These are phyloP conservation scores for Xenopus laevis DNA, from an alignment of 2,113 vertebrate genomes.

Conservation along the genomic window DNA sequence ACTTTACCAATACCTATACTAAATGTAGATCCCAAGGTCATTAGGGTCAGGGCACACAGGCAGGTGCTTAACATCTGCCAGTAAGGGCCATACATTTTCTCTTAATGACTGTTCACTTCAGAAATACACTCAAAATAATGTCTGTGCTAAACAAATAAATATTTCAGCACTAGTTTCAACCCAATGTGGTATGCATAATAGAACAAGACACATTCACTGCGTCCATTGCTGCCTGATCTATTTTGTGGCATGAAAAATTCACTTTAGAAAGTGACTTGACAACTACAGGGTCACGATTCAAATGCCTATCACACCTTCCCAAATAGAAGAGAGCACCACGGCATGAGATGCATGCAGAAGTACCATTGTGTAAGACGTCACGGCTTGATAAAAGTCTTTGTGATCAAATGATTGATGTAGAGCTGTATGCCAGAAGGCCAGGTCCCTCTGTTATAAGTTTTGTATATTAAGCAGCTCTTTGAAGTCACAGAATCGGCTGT, in stretches of 20 bases:
- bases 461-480: slow-evolving; percentile 24
- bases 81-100: too few species aligned
- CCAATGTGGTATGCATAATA: too few species aligned
- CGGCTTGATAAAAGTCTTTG: slow-evolving; percentile 23
- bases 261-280: not conserved
- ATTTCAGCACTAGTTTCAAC: too few species aligned
- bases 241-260: not conserved
- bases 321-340: slow-evolving; percentile 9
- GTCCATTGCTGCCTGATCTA: too few species aligned
- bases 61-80: too few species aligned
- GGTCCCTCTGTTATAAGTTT: slow-evolving; percentile 15
- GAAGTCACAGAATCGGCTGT: slow-evolving; percentile 20
- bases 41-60: too few species aligned
- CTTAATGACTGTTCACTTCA: too few species aligned
- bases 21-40: too few species aligned
- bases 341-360: slow-evolving; percentile 6
- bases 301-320: slow-evolving; percentile 16
- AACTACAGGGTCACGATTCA: not conserved
- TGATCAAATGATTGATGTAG: slow-evolving; percentile 44
- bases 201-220: too few species aligned
- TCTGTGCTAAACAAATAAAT: too few species aligned
- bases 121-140: too few species aligned
- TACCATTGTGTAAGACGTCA: not conserved
- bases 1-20: too few species aligned
- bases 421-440: not conserved